Conservation (phyloP, 2,113 vertebrate genomes). For the Genyomyrus donnyi region DNA sequence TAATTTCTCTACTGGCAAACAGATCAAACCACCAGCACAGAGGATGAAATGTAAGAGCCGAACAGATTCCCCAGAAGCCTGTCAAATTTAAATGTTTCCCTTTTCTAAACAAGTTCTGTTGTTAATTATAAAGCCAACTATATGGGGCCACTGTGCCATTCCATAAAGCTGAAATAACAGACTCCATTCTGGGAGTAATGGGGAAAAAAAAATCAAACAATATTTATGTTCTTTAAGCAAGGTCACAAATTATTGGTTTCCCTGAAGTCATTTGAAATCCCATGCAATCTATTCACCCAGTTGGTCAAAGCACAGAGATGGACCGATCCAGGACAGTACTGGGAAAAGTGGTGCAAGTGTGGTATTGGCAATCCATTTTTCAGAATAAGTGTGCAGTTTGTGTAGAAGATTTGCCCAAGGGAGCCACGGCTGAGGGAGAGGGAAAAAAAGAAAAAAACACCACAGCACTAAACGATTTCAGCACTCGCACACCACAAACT, state of each 20-base stretch:
- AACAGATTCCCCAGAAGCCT: conserved; percentile 24
- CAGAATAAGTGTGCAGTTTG: conserved; percentile 19
- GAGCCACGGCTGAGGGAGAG: conserved; percentile 23
- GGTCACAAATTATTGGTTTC: conserved; percentile 34
- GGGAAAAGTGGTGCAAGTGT: conserved; percentile 32
- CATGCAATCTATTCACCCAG: conserved; percentile 5
- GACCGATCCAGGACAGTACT: conserved; percentile 26
- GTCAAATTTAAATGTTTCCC: conserved; percentile 28
- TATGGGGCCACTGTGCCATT: not conserved
- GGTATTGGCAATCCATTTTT: conserved; percentile 32
- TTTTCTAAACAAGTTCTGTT: conserved; percentile 41
- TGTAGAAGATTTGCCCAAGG: conserved; percentile 25
- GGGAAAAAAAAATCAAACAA: conserved; percentile 16
- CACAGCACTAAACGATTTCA: conserved; percentile 10
- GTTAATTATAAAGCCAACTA: conserved; percentile 28
- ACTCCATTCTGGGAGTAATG: conserved; percentile 7
- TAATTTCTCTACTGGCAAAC: conserved; percentile 37
- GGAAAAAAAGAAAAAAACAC: conserved; percentile 9
- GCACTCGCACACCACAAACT: conserved; percentile 9
- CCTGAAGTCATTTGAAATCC: conserved; percentile 29
- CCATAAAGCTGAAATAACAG: conserved; percentile 29
- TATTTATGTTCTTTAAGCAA: conserved; percentile 30
- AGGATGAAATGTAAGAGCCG: conserved; percentile 29
- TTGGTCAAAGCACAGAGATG: conserved; percentile 11
- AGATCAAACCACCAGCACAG: conserved; percentile 29